phyloP scores from a whole-genome alignment of 2,888 invertebrate genomes.

The Leptinotarsa tumamoca region DNA sequence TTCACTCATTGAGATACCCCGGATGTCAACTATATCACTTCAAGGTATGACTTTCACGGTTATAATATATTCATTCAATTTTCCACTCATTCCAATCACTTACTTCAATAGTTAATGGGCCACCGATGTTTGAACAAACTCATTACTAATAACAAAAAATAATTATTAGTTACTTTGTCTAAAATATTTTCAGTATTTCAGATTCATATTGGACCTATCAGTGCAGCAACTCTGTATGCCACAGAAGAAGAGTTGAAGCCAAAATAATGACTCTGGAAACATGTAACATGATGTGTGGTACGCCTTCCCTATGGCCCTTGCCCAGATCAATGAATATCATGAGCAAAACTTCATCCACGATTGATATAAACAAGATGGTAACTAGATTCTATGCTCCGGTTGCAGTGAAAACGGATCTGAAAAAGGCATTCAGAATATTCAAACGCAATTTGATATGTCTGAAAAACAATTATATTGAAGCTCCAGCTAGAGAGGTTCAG shows the following conservation, averaged over 20 bases:
- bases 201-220: slow-evolving; percentile 74
- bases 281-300: slow-evolving; percentile 80
- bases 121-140: no score
- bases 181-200: slow-evolving; percentile 28
- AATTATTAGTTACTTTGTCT: not conserved
- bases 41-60: no score
- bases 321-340: slow-evolving; percentile 75
- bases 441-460: slow-evolving; percentile 49
- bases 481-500: slow-evolving; percentile 37
- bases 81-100: no score
- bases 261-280: slow-evolving; percentile 72
- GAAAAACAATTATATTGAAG: slow-evolving; percentile 27
- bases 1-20: no score
- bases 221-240: slow-evolving; percentile 75
- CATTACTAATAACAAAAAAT: no score
- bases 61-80: no score
- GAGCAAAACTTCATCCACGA: slow-evolving; percentile 72
- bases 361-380: slow-evolving; percentile 68
- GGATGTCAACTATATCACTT: no score
- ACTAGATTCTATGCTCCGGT: slow-evolving; percentile 64
- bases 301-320: slow-evolving; percentile 79
- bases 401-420: slow-evolving; percentile 64
- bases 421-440: slow-evolving; percentile 68
- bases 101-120: no score
- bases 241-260: slow-evolving; percentile 64